These are phyloP conservation scores for Plotosus lineatus DNA, from an alignment of 2,113 vertebrate genomes.

Conservation along the genomic window DNA sequence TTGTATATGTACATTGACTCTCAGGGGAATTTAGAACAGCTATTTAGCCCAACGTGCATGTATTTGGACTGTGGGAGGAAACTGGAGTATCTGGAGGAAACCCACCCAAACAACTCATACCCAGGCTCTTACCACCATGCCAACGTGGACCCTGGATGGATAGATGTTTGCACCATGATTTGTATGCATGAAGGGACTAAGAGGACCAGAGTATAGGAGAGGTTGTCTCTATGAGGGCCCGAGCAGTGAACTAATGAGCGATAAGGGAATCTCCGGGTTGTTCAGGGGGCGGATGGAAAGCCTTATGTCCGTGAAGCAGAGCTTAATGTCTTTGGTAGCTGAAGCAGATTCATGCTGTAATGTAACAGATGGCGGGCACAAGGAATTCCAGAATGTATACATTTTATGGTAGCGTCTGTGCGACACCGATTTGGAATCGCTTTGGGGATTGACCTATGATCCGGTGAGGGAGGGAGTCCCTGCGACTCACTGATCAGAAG, in stretches of 20 bases:
- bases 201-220: not conserved
- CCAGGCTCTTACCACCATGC: too few relatives aligned
- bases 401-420: not conserved
- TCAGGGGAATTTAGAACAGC: too few relatives aligned
- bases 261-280: not conserved
- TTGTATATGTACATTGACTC: too few relatives aligned
- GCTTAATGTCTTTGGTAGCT: not conserved
- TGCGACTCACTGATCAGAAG: conserved; percentile 74
- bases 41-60: too few relatives aligned
- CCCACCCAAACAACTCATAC: too few relatives aligned
- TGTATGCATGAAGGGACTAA: not conserved
- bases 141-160: too few relatives aligned
- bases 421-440: not conserved
- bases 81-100: too few relatives aligned
- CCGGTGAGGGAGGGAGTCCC: conserved; percentile 60
- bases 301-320: not conserved
- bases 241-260: not conserved
- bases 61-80: too few relatives aligned
- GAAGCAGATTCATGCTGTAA: not conserved
- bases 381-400: not conserved
- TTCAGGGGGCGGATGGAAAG: not conserved
- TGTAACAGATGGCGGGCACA: not conserved
- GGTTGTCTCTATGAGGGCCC: not conserved
- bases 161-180: too few relatives aligned
- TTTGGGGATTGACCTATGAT: conserved; percentile 11